Percentiles rank a stretch among this genome's conserved stretches.
Evolutionary conservation across 1,140 invertebrate species (phyloP).

Genomic region (Scaptomyza hsui): DNA sequence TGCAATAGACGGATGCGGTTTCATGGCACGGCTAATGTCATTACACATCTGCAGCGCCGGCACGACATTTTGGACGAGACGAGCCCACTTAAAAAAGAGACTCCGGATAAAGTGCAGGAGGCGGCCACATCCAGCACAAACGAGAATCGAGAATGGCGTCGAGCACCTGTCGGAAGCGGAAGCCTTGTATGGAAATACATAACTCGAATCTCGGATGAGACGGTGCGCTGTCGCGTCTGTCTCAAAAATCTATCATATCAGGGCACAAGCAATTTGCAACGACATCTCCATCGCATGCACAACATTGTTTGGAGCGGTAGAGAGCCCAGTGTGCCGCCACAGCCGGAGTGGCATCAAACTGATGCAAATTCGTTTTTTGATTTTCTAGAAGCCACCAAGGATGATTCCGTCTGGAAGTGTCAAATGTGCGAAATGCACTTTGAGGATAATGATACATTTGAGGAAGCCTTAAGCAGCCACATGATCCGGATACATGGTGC

Average conservation of each 20-base stretch:
- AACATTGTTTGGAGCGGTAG: conserved; percentile 44
- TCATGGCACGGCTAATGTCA: conserved; percentile 71
- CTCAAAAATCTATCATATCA: conserved; percentile 63
- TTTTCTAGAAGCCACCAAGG: conserved; percentile 35
- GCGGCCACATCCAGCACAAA: conserved; percentile 36
- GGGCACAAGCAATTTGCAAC: conserved; percentile 64
- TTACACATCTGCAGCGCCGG: conserved; percentile 60
- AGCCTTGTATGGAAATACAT: conserved; percentile 62
- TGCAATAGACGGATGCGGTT: conserved; percentile 60
- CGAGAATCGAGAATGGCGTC: background rate
- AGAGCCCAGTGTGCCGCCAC: background rate
- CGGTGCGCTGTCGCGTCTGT: conserved; percentile 55
- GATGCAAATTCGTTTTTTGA: conserved; percentile 23
- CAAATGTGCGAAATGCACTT: conserved; percentile 59
- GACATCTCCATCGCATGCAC: conserved; percentile 67
- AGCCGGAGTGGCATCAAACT: conserved; percentile 4
- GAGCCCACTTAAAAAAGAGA: conserved; percentile 3
- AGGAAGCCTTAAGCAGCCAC: conserved; percentile 30
- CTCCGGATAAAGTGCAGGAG: conserved; percentile 13
- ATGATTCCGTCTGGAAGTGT: conserved; percentile 47
- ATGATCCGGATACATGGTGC: conserved; percentile 37
- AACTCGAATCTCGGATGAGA: conserved; percentile 45
- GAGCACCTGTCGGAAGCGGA: background rate
- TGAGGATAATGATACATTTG: conserved; percentile 31
- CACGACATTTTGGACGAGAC: conserved; percentile 57